A percentile compares a stretch with the other conserved stretches of the same genome.
Evolutionary conservation across 2,797 vertebrate genomes (phyloP).

Genomic region (Sphenodon punctatus): DNA sequence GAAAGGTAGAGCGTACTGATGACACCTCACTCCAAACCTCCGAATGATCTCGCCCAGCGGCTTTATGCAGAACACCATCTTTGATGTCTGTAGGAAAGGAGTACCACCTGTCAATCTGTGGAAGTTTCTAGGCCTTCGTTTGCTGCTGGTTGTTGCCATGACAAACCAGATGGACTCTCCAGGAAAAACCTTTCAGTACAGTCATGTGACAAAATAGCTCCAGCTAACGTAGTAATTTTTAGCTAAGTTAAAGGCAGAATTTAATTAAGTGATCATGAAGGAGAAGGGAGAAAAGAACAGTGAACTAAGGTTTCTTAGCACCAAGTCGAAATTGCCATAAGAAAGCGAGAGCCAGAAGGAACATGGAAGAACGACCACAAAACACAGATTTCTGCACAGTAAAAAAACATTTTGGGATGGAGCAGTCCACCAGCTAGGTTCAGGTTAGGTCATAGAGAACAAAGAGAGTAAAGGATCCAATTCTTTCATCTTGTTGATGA

Average conservation of each 20-base stretch:
- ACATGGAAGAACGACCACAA: background rate
- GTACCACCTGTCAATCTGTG: no score
- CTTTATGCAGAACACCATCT: no score
- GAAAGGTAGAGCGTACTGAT: no score
- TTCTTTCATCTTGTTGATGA: background rate
- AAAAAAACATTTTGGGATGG: background rate
- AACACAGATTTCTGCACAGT: fast-evolving
- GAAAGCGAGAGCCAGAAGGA: background rate
- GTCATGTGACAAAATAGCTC: no score
- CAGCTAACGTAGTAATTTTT: no score
- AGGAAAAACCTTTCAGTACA: no score
- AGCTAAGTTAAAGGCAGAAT: background rate
- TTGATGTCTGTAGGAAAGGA: no score
- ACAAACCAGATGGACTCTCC: no score
- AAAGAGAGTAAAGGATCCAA: background rate
- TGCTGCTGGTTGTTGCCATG: no score
- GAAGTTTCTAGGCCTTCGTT: no score
- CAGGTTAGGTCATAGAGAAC: background rate
- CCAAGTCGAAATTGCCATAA: background rate
- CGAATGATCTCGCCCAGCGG: no score
- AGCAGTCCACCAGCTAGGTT: background rate
- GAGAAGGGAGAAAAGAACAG: background rate
- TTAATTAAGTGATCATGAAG: background rate
- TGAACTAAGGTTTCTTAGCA: background rate
- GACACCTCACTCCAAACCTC: no score